Evolutionary conservation across 2,113 vertebrate genomes (phyloP), one percentile per base, ranked within the genome.

Genomic region (Axis porcinus): DNA sequence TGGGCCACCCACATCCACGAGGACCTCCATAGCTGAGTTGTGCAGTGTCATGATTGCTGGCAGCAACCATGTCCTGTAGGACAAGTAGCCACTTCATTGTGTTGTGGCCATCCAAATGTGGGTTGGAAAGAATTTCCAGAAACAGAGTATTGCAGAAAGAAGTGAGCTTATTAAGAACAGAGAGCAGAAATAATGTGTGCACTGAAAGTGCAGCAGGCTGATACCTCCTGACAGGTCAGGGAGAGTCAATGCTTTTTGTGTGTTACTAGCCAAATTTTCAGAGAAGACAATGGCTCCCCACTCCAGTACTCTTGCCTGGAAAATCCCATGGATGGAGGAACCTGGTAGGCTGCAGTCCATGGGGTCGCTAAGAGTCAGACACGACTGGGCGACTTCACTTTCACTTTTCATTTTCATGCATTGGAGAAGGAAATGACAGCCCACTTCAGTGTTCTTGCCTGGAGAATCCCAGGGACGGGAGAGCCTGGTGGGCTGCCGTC

Each of bases 11-110:
- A 40, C 43, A 3, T 15, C 28, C 7, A 2, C 0, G 27, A 36
- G 3, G 2, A 10, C 40, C 11, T 60, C 54, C 40, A 70, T 7
- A 64, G 1, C 2, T 5, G 33, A 4, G 9, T 7, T 7, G 43
- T 11, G 43, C 2, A 50, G 12, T 1, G 4, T n/a, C 40, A 4
- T 1, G 2, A 30, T 13, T 91, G 13, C 25, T 25, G 17, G 33
- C 7, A 54, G 70, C 43, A 86, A n/a, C 3, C 5, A 7, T 3
- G 11, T 13, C 6, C 28, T 15, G 2, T 16, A 11, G 52, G 33
- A 76, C 52, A 2, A 83, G 5, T 2, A 40, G 62, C 30, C 15
- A 64, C 62, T 9, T 30, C 30, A 17, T n/a, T 64, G 62, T 64
- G 62, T 64, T 64, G 30, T n/a, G 62, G 30, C 15, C 33, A 33